Base-by-base conservation (phyloP, 2,113 vertebrate genomes). In the Calyptomena viridis region DNA sequence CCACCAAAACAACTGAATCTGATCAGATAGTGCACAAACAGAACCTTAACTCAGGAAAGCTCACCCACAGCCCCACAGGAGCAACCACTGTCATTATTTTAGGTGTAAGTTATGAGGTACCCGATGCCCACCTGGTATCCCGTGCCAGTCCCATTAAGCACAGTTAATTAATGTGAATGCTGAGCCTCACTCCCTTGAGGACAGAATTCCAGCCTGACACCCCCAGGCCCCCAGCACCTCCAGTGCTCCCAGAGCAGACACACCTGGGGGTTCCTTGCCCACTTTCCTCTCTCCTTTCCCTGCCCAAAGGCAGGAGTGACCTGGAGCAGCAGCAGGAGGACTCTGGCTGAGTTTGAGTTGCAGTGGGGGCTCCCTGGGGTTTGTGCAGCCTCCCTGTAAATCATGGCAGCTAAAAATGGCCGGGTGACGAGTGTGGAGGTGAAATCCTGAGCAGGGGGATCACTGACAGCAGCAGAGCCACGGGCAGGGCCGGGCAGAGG, bases 381-480 rank as follows among this genome's bases (percentile, higher is more conserved):
- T 39, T 63, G 66, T 9, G 5, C 83, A 77, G 59, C 88, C 49
- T 55, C 44, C 89, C 81, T 53, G 62, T 78, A 93, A 87, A 93
- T 81, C 92, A 88, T 0, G 8, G 31, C 50, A 30, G 90, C 93
- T 96, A 93, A 93, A 94, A 95, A 93, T 9, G 92, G 95, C 76
- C 0, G 5, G 52, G 22, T 95, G 92, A 95, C 42, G 3, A 58
- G 49, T 22, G 2, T 35, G 79, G 85, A 85, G 85, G 44, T 49
- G 59, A 86, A 89, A 76, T 3, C 3, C 55, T 9, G 59, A 93
- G 83, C 87, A 14, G 80, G 5, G 10, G 44, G 50, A 49, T 20
- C 53, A 14, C 40, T 40, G 10, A 9, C 20, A 59, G 33, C n/a
- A 81, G 79, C 1, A 62, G 42, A 14, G 64, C 42, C 1, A 4